Base-by-base conservation (phyloP, 2,888 invertebrate genomes). In the Neuroscelio doddi region DNA sequence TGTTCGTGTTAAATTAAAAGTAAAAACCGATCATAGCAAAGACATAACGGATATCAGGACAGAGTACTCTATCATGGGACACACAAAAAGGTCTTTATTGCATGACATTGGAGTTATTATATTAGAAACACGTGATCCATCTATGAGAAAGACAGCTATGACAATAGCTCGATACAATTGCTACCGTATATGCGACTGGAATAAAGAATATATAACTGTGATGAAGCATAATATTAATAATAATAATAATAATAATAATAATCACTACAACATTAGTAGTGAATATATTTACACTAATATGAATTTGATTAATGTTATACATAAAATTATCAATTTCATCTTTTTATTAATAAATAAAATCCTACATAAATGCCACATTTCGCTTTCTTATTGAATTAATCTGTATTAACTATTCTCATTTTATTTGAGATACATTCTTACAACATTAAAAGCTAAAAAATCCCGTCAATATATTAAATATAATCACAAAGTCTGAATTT, bases 81-180 rank as follows among this genome's bases (percentile, higher is more conserved):
- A 57, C 74, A 80, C 80, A 79, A 79, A 80, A 81, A 79, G 78
- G 64, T 73, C 75, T 78, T 80, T 81, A 82, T 80, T 81, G 77
- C 71, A 58, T 74, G 79, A 80, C 79, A 76, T 68, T 73, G 74
- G 71, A 68, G 68, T 76, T 76, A 80, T 81, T 80, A 79, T 78
- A 78, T 76, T 76, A 72, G 72, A 55, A 74, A 71, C 65, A 71
- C 72, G 74, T 76, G 79, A 83, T 83, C 83, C 80, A 81, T 83
- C 83, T 81, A 73, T 59, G 53, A 58, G 58, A 64, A 10, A 46
- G 68, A 69, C 56, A 59, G 53, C 32, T 47, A 79, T 64, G 53
- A 82, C 82, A 82, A 82, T 82, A 67, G 73, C 71, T 64, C 71
- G 73, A 77, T 76, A 73, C 38, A 38, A 38, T 38, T 38, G 16